These are phyloP conservation scores for Buceros bicornis DNA, from an alignment of 2,797 vertebrate genomes.

Conservation along the genomic window DNA sequence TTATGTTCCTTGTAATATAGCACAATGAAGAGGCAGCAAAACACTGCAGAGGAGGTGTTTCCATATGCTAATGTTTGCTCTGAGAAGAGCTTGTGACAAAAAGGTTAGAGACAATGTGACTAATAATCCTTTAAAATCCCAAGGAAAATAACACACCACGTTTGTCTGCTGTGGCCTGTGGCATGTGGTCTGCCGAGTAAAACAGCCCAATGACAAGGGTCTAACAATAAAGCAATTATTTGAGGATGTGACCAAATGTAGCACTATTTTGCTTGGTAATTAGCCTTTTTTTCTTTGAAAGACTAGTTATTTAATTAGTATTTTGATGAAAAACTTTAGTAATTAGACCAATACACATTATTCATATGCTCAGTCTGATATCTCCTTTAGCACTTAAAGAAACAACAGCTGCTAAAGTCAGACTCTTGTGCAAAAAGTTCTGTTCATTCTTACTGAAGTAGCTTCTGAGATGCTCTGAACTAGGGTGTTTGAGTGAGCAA, in stretches of 20 bases:
- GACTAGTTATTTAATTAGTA: neutral
- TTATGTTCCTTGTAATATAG: neutral
- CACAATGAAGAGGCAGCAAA: neutral
- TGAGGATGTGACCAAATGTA: neutral
- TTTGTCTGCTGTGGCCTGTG: neutral
- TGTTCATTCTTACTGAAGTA: neutral
- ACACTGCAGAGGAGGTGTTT: neutral
- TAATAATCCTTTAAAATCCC: neutral
- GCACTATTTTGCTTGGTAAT: neutral
- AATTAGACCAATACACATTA: neutral
- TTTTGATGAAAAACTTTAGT: neutral
- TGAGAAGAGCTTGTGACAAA: neutral
- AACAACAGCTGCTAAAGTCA: neutral
- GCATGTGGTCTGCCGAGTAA: neutral
- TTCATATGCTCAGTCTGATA: neutral
- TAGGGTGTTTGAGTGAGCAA: neutral
- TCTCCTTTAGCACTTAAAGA: neutral
- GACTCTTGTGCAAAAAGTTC: neutral
- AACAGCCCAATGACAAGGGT: neutral
- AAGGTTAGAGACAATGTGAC: neutral
- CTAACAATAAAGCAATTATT: neutral
- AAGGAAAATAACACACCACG: neutral
- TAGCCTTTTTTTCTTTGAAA: neutral
- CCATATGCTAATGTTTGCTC: neutral
- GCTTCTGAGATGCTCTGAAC: neutral